Base-by-base conservation (phyloP, 2,113 vertebrate genomes). In the Tupaia tana region DNA sequence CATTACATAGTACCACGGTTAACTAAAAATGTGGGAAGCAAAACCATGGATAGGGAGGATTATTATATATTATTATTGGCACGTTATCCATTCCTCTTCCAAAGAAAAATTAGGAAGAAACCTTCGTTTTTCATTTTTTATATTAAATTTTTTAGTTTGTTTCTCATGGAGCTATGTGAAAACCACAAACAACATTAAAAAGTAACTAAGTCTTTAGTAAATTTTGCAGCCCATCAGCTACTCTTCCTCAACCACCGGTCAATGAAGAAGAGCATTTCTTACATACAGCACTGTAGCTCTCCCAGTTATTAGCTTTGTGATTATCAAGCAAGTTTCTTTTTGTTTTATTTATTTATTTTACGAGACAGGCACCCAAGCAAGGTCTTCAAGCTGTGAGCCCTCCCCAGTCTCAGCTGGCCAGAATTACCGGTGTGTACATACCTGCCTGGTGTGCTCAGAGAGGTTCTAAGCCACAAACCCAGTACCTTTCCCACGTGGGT, bases 101-200 rank as follows among this genome's bases (percentile, higher is more conserved):
- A 89, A 74, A 61, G 27, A 58, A 92, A 89, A 58, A 12, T 25
- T n/a, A 59, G 18, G 19, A 29, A 34, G 5, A 43, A 64, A 18
- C 27, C 9, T 56, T 74, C 6, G 43, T 43, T 25, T 75, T 67
- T 2, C 14, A 80, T 64, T 43, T 82, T 82, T 27, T 31, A 63
- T n/a, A 74, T 63, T 64, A 58, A 8, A n/a, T 31, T 8, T 66
- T 56, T 79, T 27, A 78, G 0, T 64, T 81, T 86, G 20, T 20
- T 82, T 87, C 94, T 86, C 63, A 79, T 70, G 22, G 7, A 82
- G 5, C 43, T 75, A 6, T 91, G 63, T 54, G 54, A 89, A 95
- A 82, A 70, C 34, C 34, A 2, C 29, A 89, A 20, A 87, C 78
- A 86, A 43, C 19, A 52, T 3, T 78, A 9, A 58, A 70, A 66